Conservation (phyloP, 2,113 vertebrate genomes). For the Dasyurus viverrinus region DNA sequence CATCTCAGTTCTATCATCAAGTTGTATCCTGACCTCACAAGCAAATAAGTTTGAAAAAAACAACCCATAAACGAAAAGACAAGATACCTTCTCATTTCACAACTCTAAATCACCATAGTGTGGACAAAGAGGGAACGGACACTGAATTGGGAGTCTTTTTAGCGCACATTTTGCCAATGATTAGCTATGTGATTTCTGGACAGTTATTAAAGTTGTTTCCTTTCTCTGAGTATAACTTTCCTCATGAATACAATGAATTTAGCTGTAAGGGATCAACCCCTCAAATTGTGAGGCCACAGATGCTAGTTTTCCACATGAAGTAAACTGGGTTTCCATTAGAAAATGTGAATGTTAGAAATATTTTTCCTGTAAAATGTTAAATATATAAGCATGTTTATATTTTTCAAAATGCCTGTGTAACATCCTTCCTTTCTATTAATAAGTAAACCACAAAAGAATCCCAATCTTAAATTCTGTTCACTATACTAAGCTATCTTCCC, state of each 20-base stretch:
- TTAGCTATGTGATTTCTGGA: neutral
- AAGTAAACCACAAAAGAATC: neutral
- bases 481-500: no score
- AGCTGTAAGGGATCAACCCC: neutral
- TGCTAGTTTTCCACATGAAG: neutral
- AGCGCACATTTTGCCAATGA: neutral
- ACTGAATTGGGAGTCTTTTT: neutral
- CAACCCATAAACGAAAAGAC: neutral
- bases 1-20: constrained; percentile 21
- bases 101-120: neutral
- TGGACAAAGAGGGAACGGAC: neutral
- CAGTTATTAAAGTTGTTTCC: neutral
- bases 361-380: neutral
- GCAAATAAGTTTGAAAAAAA: neutral
- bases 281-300: neutral
- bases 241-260: neutral
- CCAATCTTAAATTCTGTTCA: no score
- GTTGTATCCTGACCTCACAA: neutral
- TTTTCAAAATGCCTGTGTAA: neutral
- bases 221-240: neutral
- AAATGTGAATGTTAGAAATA: neutral
- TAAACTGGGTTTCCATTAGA: neutral
- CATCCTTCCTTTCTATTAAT: neutral
- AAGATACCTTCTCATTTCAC: neutral
- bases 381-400: neutral